These are phyloP conservation scores for Eutolmus rufibarbis DNA, from an alignment of 2,888 invertebrate species.

Conservation along the genomic window DNA sequence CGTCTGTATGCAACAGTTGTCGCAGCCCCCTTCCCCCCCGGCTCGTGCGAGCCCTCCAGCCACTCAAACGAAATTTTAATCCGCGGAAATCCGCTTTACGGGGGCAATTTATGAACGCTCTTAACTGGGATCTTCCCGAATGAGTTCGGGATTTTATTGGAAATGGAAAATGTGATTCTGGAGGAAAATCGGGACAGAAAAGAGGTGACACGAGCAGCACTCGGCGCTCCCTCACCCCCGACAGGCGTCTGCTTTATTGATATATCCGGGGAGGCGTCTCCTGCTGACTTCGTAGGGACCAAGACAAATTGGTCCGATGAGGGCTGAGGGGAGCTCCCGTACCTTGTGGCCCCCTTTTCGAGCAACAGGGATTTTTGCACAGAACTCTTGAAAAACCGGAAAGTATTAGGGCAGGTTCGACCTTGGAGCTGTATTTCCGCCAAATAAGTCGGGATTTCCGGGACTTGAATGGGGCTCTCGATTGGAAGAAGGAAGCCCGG, in stretches of 20 bases:
- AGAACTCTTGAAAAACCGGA: background rate
- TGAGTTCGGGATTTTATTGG: conserved; percentile 26
- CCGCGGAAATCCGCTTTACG: conserved; percentile 35
- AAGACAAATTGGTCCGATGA: background rate
- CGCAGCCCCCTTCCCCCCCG: background rate
- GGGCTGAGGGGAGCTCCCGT: background rate
- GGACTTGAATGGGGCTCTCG: background rate
- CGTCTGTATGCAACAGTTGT: conserved; percentile 42
- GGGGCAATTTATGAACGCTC: conserved; percentile 39
- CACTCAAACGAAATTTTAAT: conserved; percentile 40
- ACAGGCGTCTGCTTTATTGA: background rate
- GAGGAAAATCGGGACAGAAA: conserved; percentile 2
- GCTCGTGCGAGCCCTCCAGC: background rate
- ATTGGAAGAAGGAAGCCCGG: background rate
- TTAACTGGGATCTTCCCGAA: conserved; percentile 27
- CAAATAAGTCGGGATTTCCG: background rate
- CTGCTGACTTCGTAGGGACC: background rate
- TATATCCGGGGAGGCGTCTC: background rate
- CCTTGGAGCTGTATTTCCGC: background rate
- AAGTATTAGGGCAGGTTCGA: background rate
- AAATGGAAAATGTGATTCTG: conserved; percentile 30
- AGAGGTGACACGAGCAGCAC: conserved; percentile 15
- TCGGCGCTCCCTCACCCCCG: background rate
- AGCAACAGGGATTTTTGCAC: background rate
- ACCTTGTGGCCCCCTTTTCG: background rate